Conservation (phyloP, 2,888 invertebrate species). For the Graphium colonna region DNA sequence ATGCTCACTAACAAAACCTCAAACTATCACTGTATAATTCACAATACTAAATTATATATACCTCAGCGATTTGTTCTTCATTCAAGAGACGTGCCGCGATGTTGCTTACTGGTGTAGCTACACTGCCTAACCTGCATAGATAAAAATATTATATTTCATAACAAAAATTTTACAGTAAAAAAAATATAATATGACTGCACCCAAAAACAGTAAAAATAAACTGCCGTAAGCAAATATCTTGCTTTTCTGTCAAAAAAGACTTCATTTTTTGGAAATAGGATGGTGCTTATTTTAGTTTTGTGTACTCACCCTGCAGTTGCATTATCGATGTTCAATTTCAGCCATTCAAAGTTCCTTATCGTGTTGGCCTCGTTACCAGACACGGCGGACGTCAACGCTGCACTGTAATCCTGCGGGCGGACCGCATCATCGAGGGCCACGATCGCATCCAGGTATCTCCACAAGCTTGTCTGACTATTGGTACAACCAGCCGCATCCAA, state of each 20-base stretch:
- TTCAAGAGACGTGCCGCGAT: slow-evolving; percentile 56
- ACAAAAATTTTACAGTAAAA: too few species aligned
- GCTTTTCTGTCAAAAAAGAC: too few species aligned
- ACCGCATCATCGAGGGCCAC: slow-evolving; percentile 43
- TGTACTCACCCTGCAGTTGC: slow-evolving; percentile 43
- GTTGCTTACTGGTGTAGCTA: slow-evolving; percentile 45
- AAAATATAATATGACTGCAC: too few species aligned
- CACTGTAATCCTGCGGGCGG: slow-evolving; percentile 63
- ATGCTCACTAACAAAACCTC: too few species aligned
- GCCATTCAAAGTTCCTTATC: slow-evolving; percentile 74
- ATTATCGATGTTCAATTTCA: slow-evolving; percentile 49
- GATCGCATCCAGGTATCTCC: slow-evolving; percentile 48
- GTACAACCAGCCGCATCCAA: slow-evolving; percentile 86
- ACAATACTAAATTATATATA: too few species aligned
- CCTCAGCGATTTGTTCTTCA: slow-evolving; percentile 50
- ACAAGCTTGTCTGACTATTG: slow-evolving; percentile 55
- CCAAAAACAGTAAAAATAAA: too few species aligned
- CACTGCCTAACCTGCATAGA: slow-evolving; percentile 51
- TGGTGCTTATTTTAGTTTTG: too few species aligned
- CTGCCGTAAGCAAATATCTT: too few species aligned
- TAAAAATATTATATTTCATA: too few species aligned
- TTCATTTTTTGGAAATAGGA: too few species aligned
- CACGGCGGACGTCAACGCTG: slow-evolving; percentile 71
- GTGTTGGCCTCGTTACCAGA: slow-evolving; percentile 78
- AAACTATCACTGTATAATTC: too few species aligned